Conservation (phyloP, 1,140 invertebrate genomes). For the Zaprionus africanus region DNA sequence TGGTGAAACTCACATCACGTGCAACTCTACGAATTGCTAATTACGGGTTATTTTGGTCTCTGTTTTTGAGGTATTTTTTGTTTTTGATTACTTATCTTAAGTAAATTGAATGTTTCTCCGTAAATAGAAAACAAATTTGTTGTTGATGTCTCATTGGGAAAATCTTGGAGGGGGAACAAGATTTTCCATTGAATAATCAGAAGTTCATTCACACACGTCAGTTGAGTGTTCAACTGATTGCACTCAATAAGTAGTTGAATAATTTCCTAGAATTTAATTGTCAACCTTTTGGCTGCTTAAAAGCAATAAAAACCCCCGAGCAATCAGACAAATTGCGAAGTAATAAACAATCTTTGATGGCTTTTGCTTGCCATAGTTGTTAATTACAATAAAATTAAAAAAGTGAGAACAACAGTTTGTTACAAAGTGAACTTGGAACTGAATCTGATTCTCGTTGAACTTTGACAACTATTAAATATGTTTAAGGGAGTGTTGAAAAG, state of each 20-base stretch:
- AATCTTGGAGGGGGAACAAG: background rate
- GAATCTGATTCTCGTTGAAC: background rate
- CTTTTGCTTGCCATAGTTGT: background rate
- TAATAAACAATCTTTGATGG: conserved; percentile 9
- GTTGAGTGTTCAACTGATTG: conserved; percentile 8
- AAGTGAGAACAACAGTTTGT: background rate
- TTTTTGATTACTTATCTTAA: conserved; percentile 5
- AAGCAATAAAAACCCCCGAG: background rate
- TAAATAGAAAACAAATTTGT: conserved; percentile 16
- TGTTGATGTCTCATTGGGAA: background rate
- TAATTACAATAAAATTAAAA: background rate
- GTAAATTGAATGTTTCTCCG: background rate
- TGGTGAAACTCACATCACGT: conserved; percentile 35
- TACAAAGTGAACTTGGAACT: background rate
- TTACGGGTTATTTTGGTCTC: conserved; percentile 8
- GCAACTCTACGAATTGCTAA: conserved; percentile 11
- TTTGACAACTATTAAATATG: background rate
- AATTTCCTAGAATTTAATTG: conserved; percentile 16
- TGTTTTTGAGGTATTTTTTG: background rate
- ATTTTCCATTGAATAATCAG: background rate
- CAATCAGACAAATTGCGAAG: conserved; percentile 17
- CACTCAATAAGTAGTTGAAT: conserved; percentile 8
- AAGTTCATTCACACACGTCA: background rate
- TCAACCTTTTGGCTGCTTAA: conserved; percentile 3
- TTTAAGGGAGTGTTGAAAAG: no score